These are phyloP conservation scores for Chromobotia macracanthus DNA, from an alignment of 2,797 vertebrate species.

Conservation along the genomic window DNA sequence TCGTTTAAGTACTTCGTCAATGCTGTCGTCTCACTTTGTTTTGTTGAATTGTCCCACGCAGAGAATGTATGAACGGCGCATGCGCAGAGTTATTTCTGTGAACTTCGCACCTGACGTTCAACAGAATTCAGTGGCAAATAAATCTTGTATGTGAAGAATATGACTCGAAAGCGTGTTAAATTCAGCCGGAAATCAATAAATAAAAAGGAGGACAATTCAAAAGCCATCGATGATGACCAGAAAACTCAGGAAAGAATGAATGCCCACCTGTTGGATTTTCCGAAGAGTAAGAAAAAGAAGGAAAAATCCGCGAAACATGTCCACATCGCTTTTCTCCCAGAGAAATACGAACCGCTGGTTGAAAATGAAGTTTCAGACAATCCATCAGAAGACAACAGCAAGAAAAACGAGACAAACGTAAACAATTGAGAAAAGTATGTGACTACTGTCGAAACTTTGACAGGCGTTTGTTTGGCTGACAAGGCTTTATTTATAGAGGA, in stretches of 20 bases:
- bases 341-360: constrained; percentile 55
- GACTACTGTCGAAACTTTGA: neutral
- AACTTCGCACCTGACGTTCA: constrained; percentile 20
- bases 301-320: constrained; percentile 47
- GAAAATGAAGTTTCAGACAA: constrained; percentile 34
- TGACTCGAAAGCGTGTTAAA: constrained; percentile 39
- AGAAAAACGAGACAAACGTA: constrained; percentile 40
- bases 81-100: neutral
- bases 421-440: constrained; percentile 56
- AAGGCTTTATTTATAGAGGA: neutral
- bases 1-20: neutral
- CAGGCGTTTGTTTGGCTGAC: neutral
- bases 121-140: neutral
- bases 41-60: too few relatives aligned
- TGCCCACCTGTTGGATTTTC: neutral
- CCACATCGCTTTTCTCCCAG: constrained; percentile 45
- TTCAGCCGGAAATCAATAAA: constrained; percentile 27
- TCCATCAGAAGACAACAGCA: constrained; percentile 1
- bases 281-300: constrained; percentile 9
- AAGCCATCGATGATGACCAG: constrained; percentile 18
- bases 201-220: constrained; percentile 27
- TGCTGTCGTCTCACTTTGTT: neutral
- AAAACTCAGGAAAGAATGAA: neutral
- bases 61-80: neutral
- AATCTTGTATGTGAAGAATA: neutral